Percentiles rank a stretch among this genome's conserved stretches.
phyloP scores from a whole-genome alignment of 2,888 invertebrate genomes.

The Brachyopa scutellaris region DNA sequence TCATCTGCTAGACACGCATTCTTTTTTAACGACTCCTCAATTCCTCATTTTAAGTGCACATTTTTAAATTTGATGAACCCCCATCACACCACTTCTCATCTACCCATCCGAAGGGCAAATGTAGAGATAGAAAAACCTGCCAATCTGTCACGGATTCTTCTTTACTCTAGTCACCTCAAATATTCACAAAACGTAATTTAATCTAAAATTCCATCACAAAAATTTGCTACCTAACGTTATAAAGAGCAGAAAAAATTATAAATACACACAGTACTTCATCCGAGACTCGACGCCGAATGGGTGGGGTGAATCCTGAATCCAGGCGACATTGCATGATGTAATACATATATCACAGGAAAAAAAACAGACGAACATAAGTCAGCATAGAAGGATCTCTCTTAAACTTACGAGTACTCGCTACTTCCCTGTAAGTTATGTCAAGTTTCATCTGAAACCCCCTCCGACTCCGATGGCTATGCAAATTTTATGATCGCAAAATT shows the following conservation, averaged over 20 bases:
- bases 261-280: conserved; percentile 4
- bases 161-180: conserved; percentile 27
- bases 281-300: background rate
- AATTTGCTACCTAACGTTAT: conserved; percentile 17
- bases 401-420: conserved; percentile 35
- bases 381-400: conserved; percentile 33
- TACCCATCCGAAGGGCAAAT: background rate
- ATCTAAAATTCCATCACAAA: conserved; percentile 63
- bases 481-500: conserved; percentile 67
- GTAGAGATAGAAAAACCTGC: background rate
- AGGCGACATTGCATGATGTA: conserved; percentile 25
- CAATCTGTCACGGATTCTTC: conserved; percentile 57
- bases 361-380: conserved; percentile 41
- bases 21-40: conserved; percentile 43
- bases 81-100: background rate
- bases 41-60: conserved; percentile 34
- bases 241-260: conserved; percentile 6
- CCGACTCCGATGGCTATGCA: conserved; percentile 37
- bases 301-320: no score
- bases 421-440: conserved; percentile 44
- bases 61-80: conserved; percentile 39
- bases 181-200: conserved; percentile 57
- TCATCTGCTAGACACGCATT: conserved; percentile 8
- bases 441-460: conserved; percentile 21
- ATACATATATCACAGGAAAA: conserved; percentile 16